Conservation (phyloP, 1,140 invertebrate genomes). For the Pseudobourletiella spinata region DNA sequence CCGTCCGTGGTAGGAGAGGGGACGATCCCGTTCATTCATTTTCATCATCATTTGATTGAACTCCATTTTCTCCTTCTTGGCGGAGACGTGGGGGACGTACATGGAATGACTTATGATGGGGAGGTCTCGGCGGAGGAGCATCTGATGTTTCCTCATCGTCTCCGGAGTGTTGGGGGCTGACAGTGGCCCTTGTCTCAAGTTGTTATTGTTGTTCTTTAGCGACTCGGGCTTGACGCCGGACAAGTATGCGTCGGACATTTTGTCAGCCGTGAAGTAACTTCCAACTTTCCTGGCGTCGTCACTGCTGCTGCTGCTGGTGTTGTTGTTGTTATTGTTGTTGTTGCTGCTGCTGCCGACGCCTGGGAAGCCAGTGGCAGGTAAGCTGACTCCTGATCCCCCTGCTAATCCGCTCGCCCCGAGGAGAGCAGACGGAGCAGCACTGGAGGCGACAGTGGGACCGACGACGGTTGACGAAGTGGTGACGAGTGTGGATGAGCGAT, state of each 20-base stretch:
- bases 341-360: background rate
- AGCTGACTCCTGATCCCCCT: no score
- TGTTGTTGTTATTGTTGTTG: background rate
- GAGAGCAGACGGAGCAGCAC: background rate
- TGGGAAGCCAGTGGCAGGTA: no score
- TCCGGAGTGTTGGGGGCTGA: conserved; percentile 35
- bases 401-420: no score
- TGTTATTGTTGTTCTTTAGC: conserved; percentile 27
- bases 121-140: conserved; percentile 14
- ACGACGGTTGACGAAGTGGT: background rate
- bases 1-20: conserved; percentile 32
- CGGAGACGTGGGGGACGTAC: conserved; percentile 12
- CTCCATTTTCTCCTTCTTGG: conserved; percentile 34
- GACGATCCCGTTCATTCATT: conserved; percentile 19
- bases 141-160: conserved; percentile 28
- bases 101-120: conserved; percentile 7
- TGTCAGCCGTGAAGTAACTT: no score
- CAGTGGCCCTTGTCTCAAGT: conserved; percentile 24
- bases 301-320: background rate
- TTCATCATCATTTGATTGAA: conserved; percentile 36
- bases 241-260: conserved; percentile 40
- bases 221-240: conserved; percentile 39
- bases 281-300: background rate
- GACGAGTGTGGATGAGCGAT: background rate
- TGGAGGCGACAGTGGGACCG: background rate